A percentile compares a stretch with the other conserved stretches of the same genome.
Evolutionary conservation across 1,140 invertebrate genomes (phyloP).

Genomic region (Drosophila athabasca): DNA sequence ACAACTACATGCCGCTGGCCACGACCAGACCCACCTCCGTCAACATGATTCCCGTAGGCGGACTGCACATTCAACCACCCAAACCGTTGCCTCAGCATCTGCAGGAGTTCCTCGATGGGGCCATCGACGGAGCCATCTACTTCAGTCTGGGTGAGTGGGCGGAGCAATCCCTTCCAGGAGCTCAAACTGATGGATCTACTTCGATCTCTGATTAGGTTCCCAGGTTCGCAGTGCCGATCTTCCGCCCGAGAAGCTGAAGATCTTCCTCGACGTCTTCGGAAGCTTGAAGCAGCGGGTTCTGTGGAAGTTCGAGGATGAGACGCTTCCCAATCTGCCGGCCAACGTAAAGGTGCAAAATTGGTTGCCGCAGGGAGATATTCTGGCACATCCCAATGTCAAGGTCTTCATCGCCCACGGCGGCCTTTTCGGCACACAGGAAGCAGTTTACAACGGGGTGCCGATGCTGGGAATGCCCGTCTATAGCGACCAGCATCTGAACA

Average conservation of each 20-base stretch:
- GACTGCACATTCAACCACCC: conserved; percentile 83
- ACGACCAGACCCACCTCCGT: conserved; percentile 83
- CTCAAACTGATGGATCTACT: neutral
- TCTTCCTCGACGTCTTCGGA: conserved; percentile 85
- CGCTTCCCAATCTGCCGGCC: conserved; percentile 83
- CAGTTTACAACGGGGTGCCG: conserved; percentile 86
- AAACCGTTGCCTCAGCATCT: conserved; percentile 79
- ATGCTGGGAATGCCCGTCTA: conserved; percentile 87
- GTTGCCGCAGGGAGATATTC: conserved; percentile 87
- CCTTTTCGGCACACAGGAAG: conserved; percentile 86
- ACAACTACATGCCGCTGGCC: conserved; percentile 84
- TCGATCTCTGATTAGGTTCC: conserved; percentile 39
- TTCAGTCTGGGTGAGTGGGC: conserved; percentile 46
- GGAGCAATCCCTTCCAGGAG: too few species aligned
- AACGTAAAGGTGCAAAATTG: conserved; percentile 87
- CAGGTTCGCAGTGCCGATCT: conserved; percentile 79
- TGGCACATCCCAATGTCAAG: conserved; percentile 86
- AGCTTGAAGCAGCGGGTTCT: conserved; percentile 85
- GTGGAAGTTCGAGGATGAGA: conserved; percentile 87
- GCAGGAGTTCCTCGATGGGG: conserved; percentile 79
- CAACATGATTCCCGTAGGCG: conserved; percentile 84
- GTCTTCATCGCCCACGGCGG: conserved; percentile 87
- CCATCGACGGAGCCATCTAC: conserved; percentile 85
- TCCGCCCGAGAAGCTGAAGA: conserved; percentile 81
- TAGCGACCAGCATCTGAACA: conserved; percentile 84